Evolutionary conservation across 2,888 invertebrate genomes (phyloP), one percentile per base, ranked within the genome.

Genomic region (Adineta ricciae): DNA sequence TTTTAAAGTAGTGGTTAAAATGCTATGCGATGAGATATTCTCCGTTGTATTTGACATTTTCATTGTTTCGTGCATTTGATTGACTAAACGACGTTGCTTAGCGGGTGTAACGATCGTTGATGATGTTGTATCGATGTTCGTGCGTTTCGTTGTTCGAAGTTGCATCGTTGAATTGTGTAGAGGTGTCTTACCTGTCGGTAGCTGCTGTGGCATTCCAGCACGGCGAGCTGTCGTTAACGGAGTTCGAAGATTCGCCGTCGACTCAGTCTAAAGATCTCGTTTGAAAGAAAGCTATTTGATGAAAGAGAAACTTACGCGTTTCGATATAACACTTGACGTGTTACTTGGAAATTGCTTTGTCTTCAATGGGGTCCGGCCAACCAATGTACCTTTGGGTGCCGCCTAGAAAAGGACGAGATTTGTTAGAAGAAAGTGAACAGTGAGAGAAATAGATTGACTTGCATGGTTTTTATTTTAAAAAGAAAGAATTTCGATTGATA

Each of bases 321-420:
- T 78, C 7, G 41, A 38, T 38, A n/a, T 36, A 78, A 24, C 38
- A 78, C 78, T 78, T 21, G 78, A n/a, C 24, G 41, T 24, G 9
- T 8, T 41, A n/a, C 21, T 32, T 24, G n/a, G 2, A 36, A 41
- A 3, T 41, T 78, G 78, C n/a, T 19, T 78, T 41, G 78, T 24
- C 41, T 78, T 78, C 24, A 78, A 78, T 8, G 78, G 78, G 38
- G 78, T 78, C n/a, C 78, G 78, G 24, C 78, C 41, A 14, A 78
- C 41, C 3, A 41, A 11, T 41, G 78, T 2, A 24, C 32, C 41
- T 24, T 36, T 78, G 14, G 41, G 41, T 78, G 41, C 21, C 14
- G 24, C 41, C 41, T 38, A 38, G 14, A 78, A 41, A n/a, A n/a
- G n/a, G n/a, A n/a, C n/a, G n/a, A n/a, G n/a, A n/a, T n/a, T n/a